These are phyloP conservation scores for Alcedo atthis DNA, from an alignment of 2,797 vertebrate genomes.

Conservation along the genomic window DNA sequence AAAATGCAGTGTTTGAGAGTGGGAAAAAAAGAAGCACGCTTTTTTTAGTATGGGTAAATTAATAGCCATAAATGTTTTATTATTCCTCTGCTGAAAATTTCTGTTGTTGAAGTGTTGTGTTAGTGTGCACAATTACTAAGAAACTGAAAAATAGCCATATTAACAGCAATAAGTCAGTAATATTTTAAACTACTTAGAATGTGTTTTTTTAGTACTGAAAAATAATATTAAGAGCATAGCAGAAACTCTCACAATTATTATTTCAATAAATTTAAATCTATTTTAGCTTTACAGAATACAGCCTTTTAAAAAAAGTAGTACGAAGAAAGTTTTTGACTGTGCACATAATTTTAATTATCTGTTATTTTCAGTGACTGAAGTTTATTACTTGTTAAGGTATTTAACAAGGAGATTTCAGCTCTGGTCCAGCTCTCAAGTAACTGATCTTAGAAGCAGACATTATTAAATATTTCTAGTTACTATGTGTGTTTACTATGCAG, in stretches of 20 bases:
- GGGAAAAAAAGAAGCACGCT: not conserved
- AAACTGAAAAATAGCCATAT: conserved; percentile 31
- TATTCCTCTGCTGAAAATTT: conserved; percentile 3
- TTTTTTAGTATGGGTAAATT: not conserved
- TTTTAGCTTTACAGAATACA: not conserved
- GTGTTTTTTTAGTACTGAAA: not conserved
- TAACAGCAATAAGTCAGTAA: conserved; percentile 2
- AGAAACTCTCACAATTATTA: not conserved
- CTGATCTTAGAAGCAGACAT: not conserved
- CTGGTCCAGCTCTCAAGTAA: not conserved
- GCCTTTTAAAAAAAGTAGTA: not conserved
- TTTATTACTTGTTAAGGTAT: not conserved
- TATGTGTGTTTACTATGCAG: not conserved
- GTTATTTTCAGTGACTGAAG: not conserved
- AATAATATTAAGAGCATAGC: not conserved
- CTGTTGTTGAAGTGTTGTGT: conserved; percentile 7
- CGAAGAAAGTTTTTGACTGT: not conserved
- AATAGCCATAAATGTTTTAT: conserved; percentile 7
- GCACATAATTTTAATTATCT: not conserved
- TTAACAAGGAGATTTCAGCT: not conserved
- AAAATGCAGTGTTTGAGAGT: not conserved
- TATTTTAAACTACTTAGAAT: not conserved
- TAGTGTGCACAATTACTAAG: conserved; percentile 11
- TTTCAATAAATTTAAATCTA: not conserved
- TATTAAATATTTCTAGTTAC: conserved; percentile 10